Evolutionary conservation across 2,797 vertebrate species (phyloP), one percentile per base, ranked within the genome.

Genomic region (Zenarchopterus dispar): DNA sequence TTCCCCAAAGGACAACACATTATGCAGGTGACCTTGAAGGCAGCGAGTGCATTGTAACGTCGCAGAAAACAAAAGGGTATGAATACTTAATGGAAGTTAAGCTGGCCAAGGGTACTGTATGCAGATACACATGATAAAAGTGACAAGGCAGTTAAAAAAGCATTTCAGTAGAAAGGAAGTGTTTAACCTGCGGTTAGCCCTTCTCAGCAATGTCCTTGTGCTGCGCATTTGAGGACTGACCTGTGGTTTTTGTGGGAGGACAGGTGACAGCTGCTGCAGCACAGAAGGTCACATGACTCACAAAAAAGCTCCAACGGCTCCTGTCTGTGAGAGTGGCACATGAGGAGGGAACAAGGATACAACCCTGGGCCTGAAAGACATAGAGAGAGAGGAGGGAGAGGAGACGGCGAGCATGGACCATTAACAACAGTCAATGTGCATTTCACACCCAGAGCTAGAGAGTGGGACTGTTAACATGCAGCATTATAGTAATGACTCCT

Each of bases 241-340:
- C 93, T 93, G 91, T 94, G 94, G 85, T 93, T 93, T 90, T 92
- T 93, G 90, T 94, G 94, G 80, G 91, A 82, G 79, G 93, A 93
- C 91, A 94, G 92, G 89, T 94, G 94, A 90, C 94, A 94, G 92
- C 92, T 93, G 91, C 90, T 93, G 69, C 94, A 94, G 92, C 93
- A 92, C 90, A 94, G 89, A 79, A 94, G 92, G 90, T 94, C 93
- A 84, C 94, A 94, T 78, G 93, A 93, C 88, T 94, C 93, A 76
- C 94, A 94, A 88, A 94, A 92, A 80, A 94, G 91, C 81, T 94
- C 93, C 90, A 94, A 91, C 85, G 92, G 91, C 90, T 94, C 93
- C 85, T 93, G 93, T 90, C 92, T 90, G 83, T 94, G 94, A 76
- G 91, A 87, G 62, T 90, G 92, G 90, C 94, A 94, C 86, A 87